phyloP scores from a whole-genome alignment of 2,888 invertebrate genomes.

The Pristionchus exspectatus region DNA sequence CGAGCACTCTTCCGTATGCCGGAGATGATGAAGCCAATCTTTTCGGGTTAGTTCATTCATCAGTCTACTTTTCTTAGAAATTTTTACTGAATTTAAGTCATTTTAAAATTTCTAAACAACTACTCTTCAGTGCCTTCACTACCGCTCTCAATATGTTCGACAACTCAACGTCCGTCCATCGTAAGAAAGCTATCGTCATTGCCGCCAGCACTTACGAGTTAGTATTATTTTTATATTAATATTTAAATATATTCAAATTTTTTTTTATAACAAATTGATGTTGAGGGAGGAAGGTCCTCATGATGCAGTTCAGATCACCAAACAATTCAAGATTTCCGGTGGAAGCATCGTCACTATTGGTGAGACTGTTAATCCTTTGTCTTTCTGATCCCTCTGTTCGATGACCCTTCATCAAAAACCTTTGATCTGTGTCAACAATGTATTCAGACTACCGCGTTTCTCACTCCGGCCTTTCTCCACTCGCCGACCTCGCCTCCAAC shows the following conservation, averaged over 20 bases:
- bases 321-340: conserved; percentile 12
- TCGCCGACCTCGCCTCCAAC: conserved; percentile 14
- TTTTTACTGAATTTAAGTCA: neutral
- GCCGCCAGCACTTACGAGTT: conserved; percentile 34
- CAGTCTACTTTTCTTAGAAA: neutral
- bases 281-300: conserved; percentile 14
- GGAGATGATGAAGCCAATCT: conserved; percentile 26
- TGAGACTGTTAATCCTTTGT: neutral
- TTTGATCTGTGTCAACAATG: neutral
- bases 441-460: conserved; percentile 22
- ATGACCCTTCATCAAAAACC: neutral
- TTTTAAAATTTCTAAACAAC: neutral
- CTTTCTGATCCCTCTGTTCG: neutral
- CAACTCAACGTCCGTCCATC: neutral
- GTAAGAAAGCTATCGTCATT: conserved; percentile 3
- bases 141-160: conserved; percentile 20
- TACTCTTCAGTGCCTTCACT: neutral
- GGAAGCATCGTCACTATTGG: conserved; percentile 40
- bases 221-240: neutral
- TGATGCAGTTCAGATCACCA: neutral
- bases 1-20: neutral
- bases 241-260: neutral
- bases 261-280: neutral
- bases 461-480: conserved; percentile 2
- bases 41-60: neutral